phyloP scores from a whole-genome alignment of 2,797 vertebrate species.

The Lemur catta region DNA sequence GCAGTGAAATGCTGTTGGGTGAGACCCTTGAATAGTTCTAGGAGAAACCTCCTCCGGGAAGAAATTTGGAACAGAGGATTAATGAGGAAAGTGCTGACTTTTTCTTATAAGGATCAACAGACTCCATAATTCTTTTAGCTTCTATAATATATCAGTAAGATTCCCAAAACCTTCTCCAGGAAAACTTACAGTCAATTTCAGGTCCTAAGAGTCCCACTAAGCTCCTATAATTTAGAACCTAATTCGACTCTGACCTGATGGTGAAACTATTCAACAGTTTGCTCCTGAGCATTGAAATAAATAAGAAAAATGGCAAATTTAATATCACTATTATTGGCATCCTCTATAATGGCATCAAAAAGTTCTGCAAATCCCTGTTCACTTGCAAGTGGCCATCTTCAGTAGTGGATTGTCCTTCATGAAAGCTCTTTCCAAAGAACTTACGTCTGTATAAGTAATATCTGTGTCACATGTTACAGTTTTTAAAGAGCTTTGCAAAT shows the following conservation, averaged over 20 bases:
- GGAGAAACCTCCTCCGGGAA: background rate
- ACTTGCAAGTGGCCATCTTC: background rate
- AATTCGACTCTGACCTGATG: background rate
- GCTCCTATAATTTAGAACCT: background rate
- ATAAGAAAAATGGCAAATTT: background rate
- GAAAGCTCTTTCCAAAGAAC: background rate
- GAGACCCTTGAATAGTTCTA: background rate
- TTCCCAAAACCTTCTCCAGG: background rate
- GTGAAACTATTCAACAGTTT: background rate
- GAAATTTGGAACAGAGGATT: background rate
- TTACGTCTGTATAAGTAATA: no score
- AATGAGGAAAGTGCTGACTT: background rate
- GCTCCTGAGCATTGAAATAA: background rate
- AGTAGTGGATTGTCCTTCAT: fast-evolving
- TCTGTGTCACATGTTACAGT: background rate
- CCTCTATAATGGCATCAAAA: background rate
- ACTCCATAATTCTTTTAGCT: background rate
- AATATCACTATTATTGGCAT: fast-evolving
- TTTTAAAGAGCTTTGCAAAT: background rate
- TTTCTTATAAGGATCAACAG: background rate
- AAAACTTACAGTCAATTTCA: background rate
- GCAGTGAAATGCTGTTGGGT: background rate
- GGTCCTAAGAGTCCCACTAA: background rate
- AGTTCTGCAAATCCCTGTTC: background rate
- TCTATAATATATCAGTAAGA: background rate